These are phyloP conservation scores for Psittacus erithacus DNA, from an alignment of 2,113 vertebrate species.

Conservation along the genomic window DNA sequence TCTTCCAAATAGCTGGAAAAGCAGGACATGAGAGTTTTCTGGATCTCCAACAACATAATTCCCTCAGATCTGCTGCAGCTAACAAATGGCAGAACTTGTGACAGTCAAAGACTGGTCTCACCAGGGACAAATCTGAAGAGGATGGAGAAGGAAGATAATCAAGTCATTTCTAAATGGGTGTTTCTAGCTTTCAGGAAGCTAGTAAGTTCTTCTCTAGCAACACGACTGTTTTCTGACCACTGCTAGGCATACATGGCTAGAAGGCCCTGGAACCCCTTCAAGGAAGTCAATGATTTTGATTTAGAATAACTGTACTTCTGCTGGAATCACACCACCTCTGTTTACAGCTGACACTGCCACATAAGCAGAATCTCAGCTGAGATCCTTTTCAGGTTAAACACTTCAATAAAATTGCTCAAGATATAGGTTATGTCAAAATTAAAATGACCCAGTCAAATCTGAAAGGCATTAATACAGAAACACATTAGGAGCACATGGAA, in stretches of 20 bases:
- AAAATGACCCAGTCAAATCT: neutral
- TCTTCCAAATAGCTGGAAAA: neutral
- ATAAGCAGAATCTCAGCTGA: neutral
- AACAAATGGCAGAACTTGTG: accelerated
- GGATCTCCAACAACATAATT: neutral
- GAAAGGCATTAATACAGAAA: neutral
- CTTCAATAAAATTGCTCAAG: neutral
- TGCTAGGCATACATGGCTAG: neutral
- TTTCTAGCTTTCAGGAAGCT: neutral
- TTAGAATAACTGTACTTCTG: neutral
- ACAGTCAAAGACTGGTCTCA: neutral
- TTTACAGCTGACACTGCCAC: neutral
- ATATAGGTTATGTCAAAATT: neutral
- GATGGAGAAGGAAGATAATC: neutral
- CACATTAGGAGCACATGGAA: neutral
- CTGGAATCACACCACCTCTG: neutral
- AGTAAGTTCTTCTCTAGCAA: neutral
- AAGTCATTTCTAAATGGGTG: neutral
- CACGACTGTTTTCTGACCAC: neutral
- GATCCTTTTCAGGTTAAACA: neutral
- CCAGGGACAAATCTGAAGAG: neutral
- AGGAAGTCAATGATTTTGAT: neutral
- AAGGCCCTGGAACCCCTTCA: neutral
- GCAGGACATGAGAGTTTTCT: neutral
- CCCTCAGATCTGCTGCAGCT: neutral